Base-by-base conservation (phyloP, 2,113 vertebrate genomes). In the Festucalex cinctus region DNA sequence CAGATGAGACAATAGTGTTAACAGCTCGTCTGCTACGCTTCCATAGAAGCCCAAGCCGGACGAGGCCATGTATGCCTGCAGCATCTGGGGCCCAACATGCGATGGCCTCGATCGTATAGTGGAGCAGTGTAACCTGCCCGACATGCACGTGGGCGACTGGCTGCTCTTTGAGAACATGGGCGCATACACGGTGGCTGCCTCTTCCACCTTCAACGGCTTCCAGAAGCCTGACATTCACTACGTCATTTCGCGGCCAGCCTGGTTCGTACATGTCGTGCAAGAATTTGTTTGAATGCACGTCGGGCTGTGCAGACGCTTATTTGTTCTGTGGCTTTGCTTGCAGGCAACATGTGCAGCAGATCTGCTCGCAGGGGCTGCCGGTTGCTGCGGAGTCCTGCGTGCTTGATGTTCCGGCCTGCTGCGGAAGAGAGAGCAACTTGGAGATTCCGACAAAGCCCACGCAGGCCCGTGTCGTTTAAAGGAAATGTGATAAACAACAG, bases 161-260 rank as follows among this genome's bases (percentile, higher is more conserved):
- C 89, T 98, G 91, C 86, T 98, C 3, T 98, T 98, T 86, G 95
- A 98, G 49, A 96, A 98, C 87, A 99, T 98, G 97, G 97, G 97
- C 0, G 97, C 97, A 48, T 99, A 98, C 76, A 99, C 97, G 0
- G 93, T 98, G 14, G 95, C 97, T 0, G 96, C 96, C 1, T 90
- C 96, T 35, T 99, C 97, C n/a, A 98, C 95, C 24, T 98, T 99
- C 88, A 98, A 98, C 1, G 96, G 97, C 19, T 99, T 99, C 86
- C 95, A 98, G 88, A 94, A 92, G 68, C 97, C 97, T 0, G 91
- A 95, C 46, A 94, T 98, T 65, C 69, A 94, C 72, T 95, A 98
- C 1, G 93, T 98, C 62, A 95, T 99, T 87, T 95, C 96, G 6
- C 92, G 94, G 44, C 81, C 91, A 3, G 87, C 93, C 37, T 98